Evolutionary conservation across 2,113 vertebrate genomes (phyloP).

Genomic region (Psilopogon haemacephalus): DNA sequence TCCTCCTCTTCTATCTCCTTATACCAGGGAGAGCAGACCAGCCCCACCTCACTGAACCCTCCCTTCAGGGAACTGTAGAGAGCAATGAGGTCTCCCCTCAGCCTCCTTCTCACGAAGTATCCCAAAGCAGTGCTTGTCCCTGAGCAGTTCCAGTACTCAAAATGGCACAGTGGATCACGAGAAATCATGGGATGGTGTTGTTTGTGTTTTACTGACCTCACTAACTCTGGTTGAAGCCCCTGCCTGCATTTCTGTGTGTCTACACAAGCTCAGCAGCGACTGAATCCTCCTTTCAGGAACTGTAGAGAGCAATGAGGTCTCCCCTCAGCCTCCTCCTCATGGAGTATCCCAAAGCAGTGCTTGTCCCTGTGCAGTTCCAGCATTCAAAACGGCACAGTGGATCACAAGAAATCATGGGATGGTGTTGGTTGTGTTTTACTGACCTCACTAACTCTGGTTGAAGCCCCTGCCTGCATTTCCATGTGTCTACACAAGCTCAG

Average conservation of each 20-base stretch:
- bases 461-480: neutral
- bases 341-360: neutral
- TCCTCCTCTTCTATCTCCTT: no score
- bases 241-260: neutral
- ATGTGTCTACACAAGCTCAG: neutral
- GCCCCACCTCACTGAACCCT: no score
- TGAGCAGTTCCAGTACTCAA: neutral
- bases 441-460: neutral
- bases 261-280: neutral
- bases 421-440: fast-evolving
- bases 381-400: fast-evolving
- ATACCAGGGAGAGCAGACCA: no score
- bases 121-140: fast-evolving
- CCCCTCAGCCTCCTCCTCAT: no score
- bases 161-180: fast-evolving
- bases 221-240: neutral
- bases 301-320: no score
- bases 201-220: neutral
- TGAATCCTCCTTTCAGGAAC: neutral
- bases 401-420: fast-evolving
- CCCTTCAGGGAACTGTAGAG: no score
- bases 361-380: fast-evolving
- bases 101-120: neutral
- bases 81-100: no score
- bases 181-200: fast-evolving